Evolutionary conservation across 2,797 vertebrate species (phyloP).

Genomic region (Hypotaenidia okinawae): DNA sequence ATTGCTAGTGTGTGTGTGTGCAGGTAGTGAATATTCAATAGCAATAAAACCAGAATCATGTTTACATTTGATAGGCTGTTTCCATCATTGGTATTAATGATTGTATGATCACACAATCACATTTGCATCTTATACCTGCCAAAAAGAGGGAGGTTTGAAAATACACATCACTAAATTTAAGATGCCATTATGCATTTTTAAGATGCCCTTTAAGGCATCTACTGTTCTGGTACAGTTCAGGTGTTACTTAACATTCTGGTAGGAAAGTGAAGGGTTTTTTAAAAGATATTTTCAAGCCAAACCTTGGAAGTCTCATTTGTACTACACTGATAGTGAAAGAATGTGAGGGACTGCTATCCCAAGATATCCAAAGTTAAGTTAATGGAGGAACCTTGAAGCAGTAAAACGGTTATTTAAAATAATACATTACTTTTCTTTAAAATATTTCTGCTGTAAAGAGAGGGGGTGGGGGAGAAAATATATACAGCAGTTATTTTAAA

Average conservation of each 20-base stretch:
- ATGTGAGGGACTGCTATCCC: background rate
- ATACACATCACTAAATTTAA: background rate
- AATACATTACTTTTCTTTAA: background rate
- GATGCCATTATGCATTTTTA: background rate
- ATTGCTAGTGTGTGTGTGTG: accelerated
- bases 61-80: background rate
- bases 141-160: background rate
- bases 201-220: background rate
- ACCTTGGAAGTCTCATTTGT: background rate
- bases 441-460: background rate
- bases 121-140: background rate
- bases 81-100: background rate
- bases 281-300: background rate
- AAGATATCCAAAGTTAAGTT: background rate
- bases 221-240: background rate
- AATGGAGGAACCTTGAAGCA: background rate
- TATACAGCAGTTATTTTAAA: background rate
- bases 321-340: background rate
- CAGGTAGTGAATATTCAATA: background rate
- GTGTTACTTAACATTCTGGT: background rate
- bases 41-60: background rate
- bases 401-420: background rate
- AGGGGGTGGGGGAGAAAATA: background rate
- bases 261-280: background rate
- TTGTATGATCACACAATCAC: background rate